A percentile compares a stretch with the other conserved stretches of the same genome.
These are phyloP conservation scores for Ciconia boyciana DNA, from an alignment of 2,113 vertebrate species.

Conservation along the genomic window DNA sequence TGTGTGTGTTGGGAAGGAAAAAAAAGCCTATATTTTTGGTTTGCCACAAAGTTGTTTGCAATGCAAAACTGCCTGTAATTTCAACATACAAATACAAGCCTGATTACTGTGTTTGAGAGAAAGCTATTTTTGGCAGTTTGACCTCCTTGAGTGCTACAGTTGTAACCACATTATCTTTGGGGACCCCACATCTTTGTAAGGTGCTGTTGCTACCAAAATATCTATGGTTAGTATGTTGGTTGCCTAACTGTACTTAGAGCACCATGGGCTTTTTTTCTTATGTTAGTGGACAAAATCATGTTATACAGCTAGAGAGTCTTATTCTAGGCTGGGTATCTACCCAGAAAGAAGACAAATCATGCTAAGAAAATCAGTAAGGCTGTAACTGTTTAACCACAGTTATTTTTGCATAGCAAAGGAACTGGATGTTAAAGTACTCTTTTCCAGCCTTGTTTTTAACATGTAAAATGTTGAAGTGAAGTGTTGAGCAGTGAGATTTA, in stretches of 20 bases:
- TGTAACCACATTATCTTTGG: neutral
- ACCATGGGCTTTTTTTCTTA: neutral
- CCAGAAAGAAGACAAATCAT: neutral
- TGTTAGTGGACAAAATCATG: neutral
- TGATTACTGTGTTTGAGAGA: neutral
- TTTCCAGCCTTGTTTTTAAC: neutral
- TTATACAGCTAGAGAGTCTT: neutral
- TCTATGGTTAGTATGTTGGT: neutral
- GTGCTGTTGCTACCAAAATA: conserved; percentile 3
- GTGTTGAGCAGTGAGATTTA: neutral
- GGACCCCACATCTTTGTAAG: neutral
- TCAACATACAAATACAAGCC: neutral
- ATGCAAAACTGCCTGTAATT: conserved; percentile 33
- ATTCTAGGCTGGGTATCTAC: neutral
- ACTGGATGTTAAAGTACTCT: neutral
- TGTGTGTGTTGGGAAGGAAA: neutral
- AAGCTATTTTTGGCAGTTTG: conserved; percentile 21
- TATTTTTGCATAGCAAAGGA: neutral
- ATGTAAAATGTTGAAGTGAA: neutral
- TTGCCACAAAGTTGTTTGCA: conserved; percentile 23
- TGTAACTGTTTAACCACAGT: neutral
- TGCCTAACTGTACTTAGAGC: neutral
- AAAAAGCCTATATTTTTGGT: neutral
- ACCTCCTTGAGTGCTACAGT: neutral
- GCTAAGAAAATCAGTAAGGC: neutral